Base-by-base conservation (phyloP, 2,888 invertebrate genomes). In the Mylabris sibirica region DNA sequence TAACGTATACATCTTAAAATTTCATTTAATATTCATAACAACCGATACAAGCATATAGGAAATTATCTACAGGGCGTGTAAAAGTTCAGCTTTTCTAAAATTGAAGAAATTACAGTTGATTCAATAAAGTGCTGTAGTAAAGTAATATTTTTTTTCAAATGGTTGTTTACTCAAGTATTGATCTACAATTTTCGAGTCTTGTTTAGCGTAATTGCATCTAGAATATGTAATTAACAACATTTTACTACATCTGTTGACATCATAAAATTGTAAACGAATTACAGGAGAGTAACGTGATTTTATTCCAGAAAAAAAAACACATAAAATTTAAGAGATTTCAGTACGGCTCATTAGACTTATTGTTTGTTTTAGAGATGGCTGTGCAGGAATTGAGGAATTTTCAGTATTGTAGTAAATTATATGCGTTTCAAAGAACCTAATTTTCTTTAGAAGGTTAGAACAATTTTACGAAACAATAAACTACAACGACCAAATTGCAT, bases 21-120 rank as follows among this genome's bases (percentile, higher is more conserved):
- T 49, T 17, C 20, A 17, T 49, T 49, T 9, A 17, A 49, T 49
- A 49, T 49, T 49, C 49, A 49, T 49, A 49, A 49, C 49, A 44
- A 44, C n/a, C 17, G 8, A 44, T 14, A 41, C 41, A 6, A 6
- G n/a, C 44, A 3, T 22, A 49, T 44, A 44, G n/a, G 49, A 44
- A 44, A 44, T n/a, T n/a, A n/a, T n/a, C 3, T 44, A 17, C 4
- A 17, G 44, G 3, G 2, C 4, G 8, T 44, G 12, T 6, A 17
- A 44, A 44, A 44, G n/a, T 44, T 44, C n/a, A 44, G 17, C n/a
- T 41, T 41, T 44, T 44, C n/a, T 44, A 8, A n/a, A 38, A 12
- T 12, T 38, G 11, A 14, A 41, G 14, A 38, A 5, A 38, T 38
- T 14, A 8, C 12, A 38, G 12, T 14, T 38, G 12, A 38, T 38